A percentile compares a stretch with the other conserved stretches of the same genome.
phyloP scores from a whole-genome alignment of 2,797 vertebrate species.

The Acanthornis magna region DNA sequence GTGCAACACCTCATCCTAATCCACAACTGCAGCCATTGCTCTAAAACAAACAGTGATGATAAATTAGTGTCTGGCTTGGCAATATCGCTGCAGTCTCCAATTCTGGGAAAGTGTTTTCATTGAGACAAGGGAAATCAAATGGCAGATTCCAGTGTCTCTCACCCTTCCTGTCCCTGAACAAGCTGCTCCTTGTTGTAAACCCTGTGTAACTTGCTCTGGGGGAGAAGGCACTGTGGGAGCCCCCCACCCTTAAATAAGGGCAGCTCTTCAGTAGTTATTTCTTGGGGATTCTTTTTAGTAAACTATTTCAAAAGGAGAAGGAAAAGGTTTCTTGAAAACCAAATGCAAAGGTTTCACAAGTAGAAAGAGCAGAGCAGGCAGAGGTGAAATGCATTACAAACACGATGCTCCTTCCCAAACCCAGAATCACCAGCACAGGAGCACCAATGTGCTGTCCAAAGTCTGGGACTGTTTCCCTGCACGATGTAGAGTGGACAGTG shows the following conservation, averaged over 20 bases:
- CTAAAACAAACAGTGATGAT: conserved; percentile 37
- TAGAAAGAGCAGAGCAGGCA: not conserved
- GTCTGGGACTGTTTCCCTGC: not conserved
- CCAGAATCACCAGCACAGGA: not conserved
- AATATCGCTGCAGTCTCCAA: not conserved
- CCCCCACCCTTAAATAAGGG: not conserved
- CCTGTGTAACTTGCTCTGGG: not conserved
- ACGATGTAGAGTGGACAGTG: not conserved
- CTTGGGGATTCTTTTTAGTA: not conserved
- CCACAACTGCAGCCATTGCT: not conserved
- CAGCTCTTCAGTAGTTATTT: not conserved
- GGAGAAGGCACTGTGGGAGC: not conserved
- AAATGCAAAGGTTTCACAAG: not conserved
- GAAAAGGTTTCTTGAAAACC: not conserved
- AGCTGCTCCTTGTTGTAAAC: not conserved
- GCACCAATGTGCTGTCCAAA: not conserved
- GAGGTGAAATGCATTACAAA: not conserved
- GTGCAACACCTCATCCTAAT: not conserved
- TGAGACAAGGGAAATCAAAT: conserved; percentile 33
- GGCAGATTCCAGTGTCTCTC: conserved; percentile 26
- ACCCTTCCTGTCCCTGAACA: conserved; percentile 15
- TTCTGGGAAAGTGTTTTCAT: conserved; percentile 31
- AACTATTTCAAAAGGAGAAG: not conserved
- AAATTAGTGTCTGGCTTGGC: conserved; percentile 20
- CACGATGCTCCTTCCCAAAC: not conserved